phyloP scores from a whole-genome alignment of 2,797 vertebrate species.

The Vespertilio murinus region DNA sequence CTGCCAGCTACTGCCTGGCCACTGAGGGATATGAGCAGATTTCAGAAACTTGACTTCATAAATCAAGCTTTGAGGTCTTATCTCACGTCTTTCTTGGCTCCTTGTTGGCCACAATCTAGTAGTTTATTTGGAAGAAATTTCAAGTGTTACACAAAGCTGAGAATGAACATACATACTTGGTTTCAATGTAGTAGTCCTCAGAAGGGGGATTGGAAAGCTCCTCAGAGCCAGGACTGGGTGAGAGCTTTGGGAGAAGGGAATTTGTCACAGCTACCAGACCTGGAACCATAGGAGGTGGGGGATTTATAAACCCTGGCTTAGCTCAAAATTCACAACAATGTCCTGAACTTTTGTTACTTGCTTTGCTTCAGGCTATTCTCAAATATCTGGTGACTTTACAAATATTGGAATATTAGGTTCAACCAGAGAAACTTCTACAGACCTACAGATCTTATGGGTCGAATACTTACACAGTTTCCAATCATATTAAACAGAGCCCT shows the following conservation, averaged over 20 bases:
- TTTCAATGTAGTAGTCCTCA: slow-evolving; percentile 31
- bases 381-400: slow-evolving; percentile 10
- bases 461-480: neutral
- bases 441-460: neutral
- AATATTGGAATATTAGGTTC: slow-evolving; percentile 35
- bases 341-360: neutral
- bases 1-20: neutral
- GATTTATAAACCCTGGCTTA: neutral
- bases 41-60: slow-evolving; percentile 61
- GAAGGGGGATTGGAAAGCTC: neutral
- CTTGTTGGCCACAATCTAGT: slow-evolving; percentile 29
- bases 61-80: slow-evolving; percentile 48
- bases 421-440: neutral
- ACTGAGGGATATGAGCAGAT: neutral
- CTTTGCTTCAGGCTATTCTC: slow-evolving; percentile 6
- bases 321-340: neutral
- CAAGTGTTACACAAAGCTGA: slow-evolving; percentile 63
- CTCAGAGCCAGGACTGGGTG: neutral
- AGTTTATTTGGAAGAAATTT: slow-evolving; percentile 68
- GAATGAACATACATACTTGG: slow-evolving; percentile 51
- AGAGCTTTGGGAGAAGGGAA: neutral
- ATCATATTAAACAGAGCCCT: neutral
- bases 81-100: slow-evolving; percentile 56
- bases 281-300: neutral
- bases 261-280: neutral